Evolutionary conservation across 1,140 invertebrate species (phyloP).

Genomic region (Mactra quadrangularis): DNA sequence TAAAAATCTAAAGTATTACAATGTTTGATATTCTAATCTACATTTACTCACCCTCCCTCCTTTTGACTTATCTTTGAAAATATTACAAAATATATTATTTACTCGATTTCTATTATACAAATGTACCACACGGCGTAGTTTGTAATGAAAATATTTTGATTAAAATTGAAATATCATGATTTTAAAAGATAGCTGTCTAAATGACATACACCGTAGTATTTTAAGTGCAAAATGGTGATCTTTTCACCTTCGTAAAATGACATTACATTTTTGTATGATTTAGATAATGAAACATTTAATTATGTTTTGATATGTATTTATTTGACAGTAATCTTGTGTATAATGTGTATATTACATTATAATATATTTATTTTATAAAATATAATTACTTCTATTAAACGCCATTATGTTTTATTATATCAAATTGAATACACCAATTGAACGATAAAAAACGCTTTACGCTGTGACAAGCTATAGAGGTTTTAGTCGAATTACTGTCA

Average conservation of each 20-base stretch:
- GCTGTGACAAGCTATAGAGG: no score
- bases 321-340: conserved; percentile 30
- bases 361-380: conserved; percentile 49
- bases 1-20: no score
- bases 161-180: conserved; percentile 34
- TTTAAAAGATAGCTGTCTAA: not conserved
- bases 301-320: conserved; percentile 45
- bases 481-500: no score
- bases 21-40: no score
- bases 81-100: no score
- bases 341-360: conserved; percentile 23
- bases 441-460: no score
- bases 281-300: conserved; percentile 22
- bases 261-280: conserved; percentile 42
- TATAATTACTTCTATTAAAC: conserved; percentile 6
- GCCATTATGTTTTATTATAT: no score
- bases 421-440: no score
- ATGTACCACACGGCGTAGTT: no score
- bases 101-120: no score
- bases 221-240: conserved; percentile 29
- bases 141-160: conserved; percentile 55
- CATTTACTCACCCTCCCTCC: no score
- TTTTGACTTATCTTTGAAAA: no score
- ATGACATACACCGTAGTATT: conserved; percentile 9
- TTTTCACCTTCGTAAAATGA: conserved; percentile 29